Base-by-base conservation (phyloP, 2,888 invertebrate species). In the Ectropis crepuscularia region DNA sequence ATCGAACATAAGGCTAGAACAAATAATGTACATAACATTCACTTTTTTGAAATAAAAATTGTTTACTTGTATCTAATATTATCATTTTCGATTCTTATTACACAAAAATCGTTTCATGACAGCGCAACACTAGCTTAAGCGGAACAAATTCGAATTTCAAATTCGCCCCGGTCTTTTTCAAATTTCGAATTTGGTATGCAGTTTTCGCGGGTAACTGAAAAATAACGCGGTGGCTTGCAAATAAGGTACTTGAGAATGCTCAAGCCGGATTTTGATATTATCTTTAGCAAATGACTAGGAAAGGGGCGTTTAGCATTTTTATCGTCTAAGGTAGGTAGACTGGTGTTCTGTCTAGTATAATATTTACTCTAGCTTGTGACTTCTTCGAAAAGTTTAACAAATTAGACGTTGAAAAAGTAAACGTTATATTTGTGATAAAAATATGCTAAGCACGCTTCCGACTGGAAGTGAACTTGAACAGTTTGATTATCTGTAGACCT, bases 71-170 rank as follows among this genome's bases (percentile, higher is more conserved):
- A n/a, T n/a, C n/a, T n/a, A n/a, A n/a, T n/a, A n/a, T n/a, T n/a
- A n/a, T n/a, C n/a, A n/a, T n/a, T n/a, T 28, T 28, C 16, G 16
- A 28, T 28, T 28, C 16, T 28, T 28, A 47, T 47, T 47, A 47
- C 16, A 16, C 47, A 7, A 47, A n/a, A 47, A 16, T 6, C 8
- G 7, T 9, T 41, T 41, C 10, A 2, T 10, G 41, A 53, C 67
- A 65, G 47, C 46, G 55, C 61, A 65, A 38, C 54, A 62, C 61
- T 74, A 68, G 66, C 65, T 5, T 11, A 48, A 59, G 42, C 53
- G 49, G 53, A 57, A 73, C 74, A 77, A 81, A 86, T 87, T 81
- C 83, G 80, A 85, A 87, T 83, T 88, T 86, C 82, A 85, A 87
- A 88, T 87, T 12, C 78, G 77, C 74, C 62, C 69, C 72, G 76